A percentile compares a stretch with the other conserved stretches of the same genome.
Conservation (phyloP, 1,140 invertebrate genomes). For the Druon quercuslanigerum region DNA sequence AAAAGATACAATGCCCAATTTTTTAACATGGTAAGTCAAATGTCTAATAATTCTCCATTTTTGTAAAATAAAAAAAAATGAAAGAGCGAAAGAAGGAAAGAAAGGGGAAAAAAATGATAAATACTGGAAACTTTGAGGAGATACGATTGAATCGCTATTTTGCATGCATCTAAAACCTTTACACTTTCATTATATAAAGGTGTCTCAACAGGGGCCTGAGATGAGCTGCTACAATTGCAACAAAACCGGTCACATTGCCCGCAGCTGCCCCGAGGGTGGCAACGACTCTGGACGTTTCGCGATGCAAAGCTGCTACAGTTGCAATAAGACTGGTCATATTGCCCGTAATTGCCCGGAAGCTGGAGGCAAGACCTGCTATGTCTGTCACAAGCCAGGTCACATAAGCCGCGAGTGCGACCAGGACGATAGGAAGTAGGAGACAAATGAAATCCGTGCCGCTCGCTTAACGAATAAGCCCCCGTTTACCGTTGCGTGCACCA, state of each 20-base stretch:
- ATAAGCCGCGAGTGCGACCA: slow-evolving; percentile 92
- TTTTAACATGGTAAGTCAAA: too few species aligned
- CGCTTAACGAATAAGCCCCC: slow-evolving; percentile 67
- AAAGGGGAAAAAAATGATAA: too few species aligned
- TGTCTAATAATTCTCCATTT: too few species aligned
- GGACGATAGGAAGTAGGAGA: slow-evolving; percentile 80
- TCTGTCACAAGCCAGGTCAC: slow-evolving; percentile 91
- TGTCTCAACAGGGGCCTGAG: slow-evolving; percentile 78
- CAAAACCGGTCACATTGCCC: slow-evolving; percentile 91
- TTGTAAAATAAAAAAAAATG: too few species aligned
- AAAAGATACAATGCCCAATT: too few species aligned
- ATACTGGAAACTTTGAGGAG: too few species aligned
- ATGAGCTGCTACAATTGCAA: slow-evolving; percentile 92
- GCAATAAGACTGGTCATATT: slow-evolving; percentile 92
- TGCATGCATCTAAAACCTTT: too few species aligned
- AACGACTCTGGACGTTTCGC: slow-evolving; percentile 69
- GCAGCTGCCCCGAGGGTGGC: slow-evolving; percentile 85
- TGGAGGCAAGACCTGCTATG: slow-evolving; percentile 89
- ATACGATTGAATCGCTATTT: too few species aligned
- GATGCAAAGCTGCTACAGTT: slow-evolving; percentile 88
- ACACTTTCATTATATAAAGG: not conserved
- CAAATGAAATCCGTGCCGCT: slow-evolving; percentile 65
- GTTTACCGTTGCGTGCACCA: slow-evolving; percentile 69
- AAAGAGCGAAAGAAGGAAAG: too few species aligned
- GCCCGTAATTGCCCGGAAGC: slow-evolving; percentile 90